phyloP scores from a whole-genome alignment of 2,888 invertebrate genomes.

The Campopleginae sp. region DNA sequence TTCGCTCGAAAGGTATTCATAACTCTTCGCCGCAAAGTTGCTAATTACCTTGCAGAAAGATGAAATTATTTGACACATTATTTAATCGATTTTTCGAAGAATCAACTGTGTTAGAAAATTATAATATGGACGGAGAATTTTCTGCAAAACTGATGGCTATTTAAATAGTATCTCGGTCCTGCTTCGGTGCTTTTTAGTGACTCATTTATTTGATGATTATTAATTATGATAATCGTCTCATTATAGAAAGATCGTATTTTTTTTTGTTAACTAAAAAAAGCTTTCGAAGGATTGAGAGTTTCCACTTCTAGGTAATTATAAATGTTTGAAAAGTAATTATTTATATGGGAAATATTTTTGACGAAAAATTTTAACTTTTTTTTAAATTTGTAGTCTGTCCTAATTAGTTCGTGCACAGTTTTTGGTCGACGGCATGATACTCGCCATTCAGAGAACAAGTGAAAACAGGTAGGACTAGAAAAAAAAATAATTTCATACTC shows the following conservation, averaged over 20 bases:
- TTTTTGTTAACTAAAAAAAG: neutral
- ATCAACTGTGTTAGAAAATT: neutral
- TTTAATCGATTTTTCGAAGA: neutral
- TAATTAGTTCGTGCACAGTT: neutral
- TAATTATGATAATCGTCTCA: neutral
- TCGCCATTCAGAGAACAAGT: neutral
- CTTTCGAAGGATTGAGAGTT: neutral
- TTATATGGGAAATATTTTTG: neutral
- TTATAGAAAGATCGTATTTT: neutral
- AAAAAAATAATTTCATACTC: neutral
- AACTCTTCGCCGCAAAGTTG: slow-evolving; percentile 13
- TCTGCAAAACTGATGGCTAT: neutral
- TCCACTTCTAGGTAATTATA: no score
- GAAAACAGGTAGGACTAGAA: neutral
- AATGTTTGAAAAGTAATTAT: neutral
- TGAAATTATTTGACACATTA: slow-evolving; percentile 12
- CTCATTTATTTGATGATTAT: neutral
- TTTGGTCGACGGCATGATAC: no score
- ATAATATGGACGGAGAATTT: neutral
- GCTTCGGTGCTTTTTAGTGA: neutral
- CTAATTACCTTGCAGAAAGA: slow-evolving; percentile 35
- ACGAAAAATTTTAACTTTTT: neutral
- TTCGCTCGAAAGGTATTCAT: slow-evolving; percentile 23
- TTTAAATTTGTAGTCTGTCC: neutral
- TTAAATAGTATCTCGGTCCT: neutral